Percentiles rank a stretch among this genome's conserved stretches.
phyloP scores from a whole-genome alignment of 2,113 vertebrate genomes.

The Anthoscopus minutus region DNA sequence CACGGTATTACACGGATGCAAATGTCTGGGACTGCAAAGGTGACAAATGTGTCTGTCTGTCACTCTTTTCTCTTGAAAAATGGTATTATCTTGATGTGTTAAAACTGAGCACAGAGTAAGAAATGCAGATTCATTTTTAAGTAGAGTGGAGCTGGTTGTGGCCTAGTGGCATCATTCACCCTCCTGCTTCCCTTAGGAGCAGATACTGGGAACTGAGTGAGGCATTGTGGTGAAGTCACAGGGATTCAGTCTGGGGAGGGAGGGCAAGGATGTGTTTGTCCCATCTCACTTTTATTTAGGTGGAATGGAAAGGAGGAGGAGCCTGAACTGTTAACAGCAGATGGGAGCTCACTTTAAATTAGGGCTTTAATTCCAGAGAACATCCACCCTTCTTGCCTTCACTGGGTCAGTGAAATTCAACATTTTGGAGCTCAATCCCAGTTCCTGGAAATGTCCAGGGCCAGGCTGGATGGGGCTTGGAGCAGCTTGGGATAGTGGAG shows the following conservation, averaged over 20 bases:
- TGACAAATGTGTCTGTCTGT: not conserved
- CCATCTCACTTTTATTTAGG: not conserved
- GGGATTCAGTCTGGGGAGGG: not conserved
- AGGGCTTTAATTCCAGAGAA: not conserved
- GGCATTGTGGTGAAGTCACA: not conserved
- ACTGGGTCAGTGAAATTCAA: not conserved
- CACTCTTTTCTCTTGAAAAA: not conserved
- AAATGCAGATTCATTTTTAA: not conserved
- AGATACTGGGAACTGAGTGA: not conserved
- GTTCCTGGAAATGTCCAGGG: not conserved
- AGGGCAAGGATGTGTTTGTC: not conserved
- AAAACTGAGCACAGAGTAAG: not conserved
- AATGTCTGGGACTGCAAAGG: not conserved
- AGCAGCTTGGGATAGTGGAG: not conserved
- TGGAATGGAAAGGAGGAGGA: not conserved
- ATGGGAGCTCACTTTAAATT: not conserved
- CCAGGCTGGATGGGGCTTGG: not conserved
- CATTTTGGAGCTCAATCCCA: not conserved
- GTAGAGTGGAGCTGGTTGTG: not conserved
- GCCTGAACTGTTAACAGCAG: not conserved
- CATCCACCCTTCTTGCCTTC: not conserved
- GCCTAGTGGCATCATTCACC: not conserved
- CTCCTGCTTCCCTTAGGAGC: not conserved
- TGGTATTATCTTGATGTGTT: not conserved
- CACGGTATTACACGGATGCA: not conserved